Conservation (phyloP, 1,140 invertebrate genomes). For the Cataglyphis hispanica region DNA sequence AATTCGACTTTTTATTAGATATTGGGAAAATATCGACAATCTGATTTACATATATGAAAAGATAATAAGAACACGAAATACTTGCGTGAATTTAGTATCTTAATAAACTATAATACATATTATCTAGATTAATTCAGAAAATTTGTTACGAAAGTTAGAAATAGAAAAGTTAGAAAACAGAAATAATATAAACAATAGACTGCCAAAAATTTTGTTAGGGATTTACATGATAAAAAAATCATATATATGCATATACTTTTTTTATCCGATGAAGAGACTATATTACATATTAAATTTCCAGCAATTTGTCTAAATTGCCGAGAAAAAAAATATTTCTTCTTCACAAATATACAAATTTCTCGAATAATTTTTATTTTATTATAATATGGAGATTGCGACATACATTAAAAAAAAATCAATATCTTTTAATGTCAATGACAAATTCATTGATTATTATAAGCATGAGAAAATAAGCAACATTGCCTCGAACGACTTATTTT, state of each 20-base stretch:
- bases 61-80: background rate
- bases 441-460: background rate
- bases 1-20: background rate
- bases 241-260: background rate
- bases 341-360: background rate
- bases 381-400: background rate
- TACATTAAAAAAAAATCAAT: background rate
- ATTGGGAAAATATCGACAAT: slow-evolving; percentile 1
- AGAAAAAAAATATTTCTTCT: background rate
- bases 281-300: background rate
- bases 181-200: background rate
- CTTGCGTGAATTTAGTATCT: background rate
- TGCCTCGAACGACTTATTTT: background rate
- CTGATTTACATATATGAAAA: background rate
- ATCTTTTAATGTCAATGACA: background rate
- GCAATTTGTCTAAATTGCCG: background rate
- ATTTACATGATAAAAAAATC: background rate
- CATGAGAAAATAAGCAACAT: background rate
- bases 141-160: background rate
- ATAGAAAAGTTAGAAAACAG: background rate
- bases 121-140: background rate
- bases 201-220: background rate
- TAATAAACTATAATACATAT: background rate
- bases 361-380: slow-evolving; percentile 13
- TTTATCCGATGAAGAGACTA: background rate